Evolutionary conservation across 2,113 vertebrate genomes (phyloP), one percentile per base, ranked within the genome.

Genomic region (Tetrao urogallus): DNA sequence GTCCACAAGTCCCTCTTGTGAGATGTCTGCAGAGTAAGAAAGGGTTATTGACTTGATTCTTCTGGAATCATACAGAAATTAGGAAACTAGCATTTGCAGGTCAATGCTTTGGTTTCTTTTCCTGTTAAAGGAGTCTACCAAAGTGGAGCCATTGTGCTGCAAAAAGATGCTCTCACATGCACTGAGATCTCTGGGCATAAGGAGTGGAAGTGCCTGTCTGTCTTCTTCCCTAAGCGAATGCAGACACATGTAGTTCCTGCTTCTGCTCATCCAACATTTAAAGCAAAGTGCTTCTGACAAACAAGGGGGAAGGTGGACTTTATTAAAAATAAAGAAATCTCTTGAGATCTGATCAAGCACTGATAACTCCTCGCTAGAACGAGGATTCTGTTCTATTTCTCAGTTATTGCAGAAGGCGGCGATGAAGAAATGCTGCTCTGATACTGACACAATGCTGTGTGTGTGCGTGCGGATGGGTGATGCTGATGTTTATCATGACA

Each of bases 401-500:
- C 18, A 3, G 54, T 81, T 94, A 91, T 94, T 86, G 57, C 50
- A 80, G n/a, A 50, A 1, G 0, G 70, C 9, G 13, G 79, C 2
- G 5, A 87, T 88, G 93, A 73, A 93, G 90, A 95, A 94, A 90
- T 48, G 66, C 47, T 94, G 73, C 71, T 73, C 81, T 63, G 78
- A 40, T 71, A 80, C 56, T 38, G 90, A 79, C 93, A 89, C 48
- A 96, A 75, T 43, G 92, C 91, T 82, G 76, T 7, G 36, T 9
- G 40, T 4, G 4, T 50, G 71, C 70, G 61, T 66, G 60, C 82
- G 79, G 66, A 67, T 38, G 47, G 56, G 38, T 69, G 64, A 38
- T 83, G 70, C 67, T 94, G 93, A 97, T 95, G 87, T 97, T 95
- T 97, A 97, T 97, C 90, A 45, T 66, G 86, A 70, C 89, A 97